These are phyloP conservation scores for Pithys albifrons DNA, from an alignment of 2,113 vertebrate species.

Conservation along the genomic window DNA sequence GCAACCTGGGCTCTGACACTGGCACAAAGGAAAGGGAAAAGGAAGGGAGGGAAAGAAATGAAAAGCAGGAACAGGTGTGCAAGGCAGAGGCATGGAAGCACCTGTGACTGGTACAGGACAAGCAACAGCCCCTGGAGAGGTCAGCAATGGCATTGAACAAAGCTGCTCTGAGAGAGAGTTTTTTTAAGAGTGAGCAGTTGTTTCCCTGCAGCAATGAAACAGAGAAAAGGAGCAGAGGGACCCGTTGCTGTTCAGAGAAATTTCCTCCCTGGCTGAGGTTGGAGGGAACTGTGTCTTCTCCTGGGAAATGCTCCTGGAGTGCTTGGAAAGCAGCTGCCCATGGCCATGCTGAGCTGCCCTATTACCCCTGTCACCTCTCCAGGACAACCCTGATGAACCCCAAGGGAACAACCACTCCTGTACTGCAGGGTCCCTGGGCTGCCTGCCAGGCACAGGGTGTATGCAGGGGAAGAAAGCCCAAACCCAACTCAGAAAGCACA, in stretches of 20 bases:
- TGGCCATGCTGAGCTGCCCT: neutral
- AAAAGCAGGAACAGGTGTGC: neutral
- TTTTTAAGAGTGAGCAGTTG: neutral
- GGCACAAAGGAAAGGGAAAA: neutral
- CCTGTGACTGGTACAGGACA: neutral
- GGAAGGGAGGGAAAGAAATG: neutral
- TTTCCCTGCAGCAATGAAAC: neutral
- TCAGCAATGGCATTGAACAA: neutral
- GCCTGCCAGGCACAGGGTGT: neutral
- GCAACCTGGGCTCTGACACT: neutral
- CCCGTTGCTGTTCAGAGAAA: neutral
- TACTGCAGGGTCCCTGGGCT: neutral
- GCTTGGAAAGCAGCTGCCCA: neutral
- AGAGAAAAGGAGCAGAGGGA: neutral
- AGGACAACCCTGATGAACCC: too few relatives aligned
- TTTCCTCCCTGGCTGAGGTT: neutral
- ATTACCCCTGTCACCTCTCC: neutral
- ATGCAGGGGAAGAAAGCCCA: neutral
- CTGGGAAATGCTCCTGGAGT: neutral
- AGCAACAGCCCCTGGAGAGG: neutral
- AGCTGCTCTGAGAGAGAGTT: neutral
- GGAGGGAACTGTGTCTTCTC: neutral
- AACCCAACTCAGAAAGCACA: neutral
- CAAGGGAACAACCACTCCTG: neutral
- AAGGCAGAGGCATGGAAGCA: neutral